These are phyloP conservation scores for Aphidoletes aphidimyza DNA, from an alignment of 2,888 invertebrate genomes.

Conservation along the genomic window DNA sequence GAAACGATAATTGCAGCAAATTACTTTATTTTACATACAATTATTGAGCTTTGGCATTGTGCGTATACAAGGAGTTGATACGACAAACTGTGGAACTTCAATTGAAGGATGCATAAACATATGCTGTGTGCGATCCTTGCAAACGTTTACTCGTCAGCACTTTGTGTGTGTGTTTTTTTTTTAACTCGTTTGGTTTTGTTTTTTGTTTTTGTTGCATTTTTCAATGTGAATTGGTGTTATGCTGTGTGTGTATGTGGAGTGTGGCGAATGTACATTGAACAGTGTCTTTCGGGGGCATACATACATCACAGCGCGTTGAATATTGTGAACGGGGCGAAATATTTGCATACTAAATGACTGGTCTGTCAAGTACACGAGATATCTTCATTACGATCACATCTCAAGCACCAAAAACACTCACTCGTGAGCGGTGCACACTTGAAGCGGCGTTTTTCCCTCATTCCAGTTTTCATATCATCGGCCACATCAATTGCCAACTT, in stretches of 20 bases:
- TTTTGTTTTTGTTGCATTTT: no score
- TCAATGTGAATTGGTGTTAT: no score
- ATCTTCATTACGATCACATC: not conserved
- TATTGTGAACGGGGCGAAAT: not conserved
- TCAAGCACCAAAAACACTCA: not conserved
- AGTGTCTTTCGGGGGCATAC: no score
- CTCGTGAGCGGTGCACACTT: not conserved
- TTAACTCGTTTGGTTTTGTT: no score
- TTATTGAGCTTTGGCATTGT: not conserved
- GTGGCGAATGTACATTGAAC: no score
- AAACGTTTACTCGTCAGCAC: not conserved
- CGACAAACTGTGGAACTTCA: no score
- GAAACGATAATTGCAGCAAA: constrained; percentile 42
- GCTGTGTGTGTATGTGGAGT: not conserved
- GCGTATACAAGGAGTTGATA: not conserved
- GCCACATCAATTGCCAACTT: not conserved
- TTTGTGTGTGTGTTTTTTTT: no score
- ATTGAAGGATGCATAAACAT: not conserved
- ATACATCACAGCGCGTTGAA: not conserved
- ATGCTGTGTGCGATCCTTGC: not conserved
- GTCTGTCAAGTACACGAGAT: constrained; percentile 13
- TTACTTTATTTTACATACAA: constrained; percentile 50
- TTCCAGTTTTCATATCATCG: not conserved
- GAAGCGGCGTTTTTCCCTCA: not conserved
- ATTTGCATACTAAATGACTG: not conserved